Percentiles rank a stretch among this genome's conserved stretches.
Evolutionary conservation across 1,140 invertebrate species (phyloP).

Genomic region (Drosophila ananassae): DNA sequence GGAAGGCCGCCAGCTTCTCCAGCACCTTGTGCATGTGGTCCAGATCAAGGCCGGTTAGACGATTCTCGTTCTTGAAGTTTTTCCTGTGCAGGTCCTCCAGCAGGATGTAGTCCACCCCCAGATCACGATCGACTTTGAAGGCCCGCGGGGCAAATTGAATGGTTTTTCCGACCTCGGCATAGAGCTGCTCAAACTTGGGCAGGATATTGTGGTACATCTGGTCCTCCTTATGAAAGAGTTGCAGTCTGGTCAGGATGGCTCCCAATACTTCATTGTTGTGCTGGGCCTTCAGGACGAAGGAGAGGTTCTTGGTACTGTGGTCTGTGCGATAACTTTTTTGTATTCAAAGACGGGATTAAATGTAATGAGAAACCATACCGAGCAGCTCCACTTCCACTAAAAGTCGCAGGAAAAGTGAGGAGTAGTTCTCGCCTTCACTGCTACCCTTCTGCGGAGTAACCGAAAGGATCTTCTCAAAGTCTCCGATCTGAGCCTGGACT

Average conservation of each 20-base stretch:
- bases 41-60: constrained; percentile 85
- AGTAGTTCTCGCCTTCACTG: constrained; percentile 61
- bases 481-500: constrained; percentile 44
- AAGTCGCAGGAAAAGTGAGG: constrained; percentile 60
- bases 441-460: constrained; percentile 33
- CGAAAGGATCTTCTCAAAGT: constrained; percentile 51
- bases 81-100: constrained; percentile 85
- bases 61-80: constrained; percentile 86
- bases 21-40: constrained; percentile 85
- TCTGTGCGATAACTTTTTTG: constrained; percentile 19
- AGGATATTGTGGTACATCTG: constrained; percentile 69
- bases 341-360: background rate
- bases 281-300: constrained; percentile 71
- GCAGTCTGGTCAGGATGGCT: constrained; percentile 52
- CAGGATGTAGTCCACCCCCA: constrained; percentile 80
- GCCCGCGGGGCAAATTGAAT: constrained; percentile 72
- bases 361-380: constrained; percentile 27
- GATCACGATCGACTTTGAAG: constrained; percentile 69
- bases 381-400: constrained; percentile 63
- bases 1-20: constrained; percentile 86
- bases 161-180: constrained; percentile 51
- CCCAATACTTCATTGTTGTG: constrained; percentile 64
- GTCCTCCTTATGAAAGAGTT: constrained; percentile 74
- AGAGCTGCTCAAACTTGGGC: constrained; percentile 76
- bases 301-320: constrained; percentile 49